Percentiles rank a stretch among this genome's conserved stretches.
Evolutionary conservation across 30 jellyfish, hydroid and myxozoan species (phyloP).

Genomic region (Cassiopea xamachana): DNA sequence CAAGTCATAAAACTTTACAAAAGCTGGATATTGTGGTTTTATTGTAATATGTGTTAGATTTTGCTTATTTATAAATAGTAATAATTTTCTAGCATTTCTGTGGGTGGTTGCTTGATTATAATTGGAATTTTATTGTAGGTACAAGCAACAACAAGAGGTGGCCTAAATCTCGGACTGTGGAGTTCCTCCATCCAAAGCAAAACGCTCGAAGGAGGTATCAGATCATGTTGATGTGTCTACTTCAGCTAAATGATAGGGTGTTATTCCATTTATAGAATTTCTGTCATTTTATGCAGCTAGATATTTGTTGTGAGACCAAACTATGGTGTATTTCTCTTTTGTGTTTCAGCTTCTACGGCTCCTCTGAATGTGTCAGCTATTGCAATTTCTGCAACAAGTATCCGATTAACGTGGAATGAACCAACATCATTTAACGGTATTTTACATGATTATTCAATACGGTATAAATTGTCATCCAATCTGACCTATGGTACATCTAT

Average conservation of each 20-base stretch:
- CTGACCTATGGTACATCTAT: not conserved
- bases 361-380: conserved; percentile 40
- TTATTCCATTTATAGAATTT: no score
- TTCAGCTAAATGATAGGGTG: not conserved
- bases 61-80: no score
- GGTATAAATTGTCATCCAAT: conserved; percentile 13
- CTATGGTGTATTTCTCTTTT: not conserved
- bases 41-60: no score
- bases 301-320: not conserved
- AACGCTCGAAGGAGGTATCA: no score
- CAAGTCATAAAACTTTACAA: not conserved
- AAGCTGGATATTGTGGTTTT: no score
- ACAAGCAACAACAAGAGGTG: conserved; percentile 31
- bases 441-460: conserved; percentile 56
- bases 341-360: conserved; percentile 47
- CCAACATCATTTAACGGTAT: conserved; percentile 73
- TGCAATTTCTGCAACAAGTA: conserved; percentile 47
- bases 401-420: conserved; percentile 44
- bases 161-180: conserved; percentile 25
- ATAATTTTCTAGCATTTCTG: not conserved
- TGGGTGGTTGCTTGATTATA: not conserved
- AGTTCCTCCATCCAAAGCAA: no score
- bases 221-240: not conserved
- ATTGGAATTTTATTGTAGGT: no score
- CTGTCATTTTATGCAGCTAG: not conserved